Evolutionary conservation across 2,888 invertebrate genomes (phyloP).

Genomic region (Chorisops tibialis): DNA sequence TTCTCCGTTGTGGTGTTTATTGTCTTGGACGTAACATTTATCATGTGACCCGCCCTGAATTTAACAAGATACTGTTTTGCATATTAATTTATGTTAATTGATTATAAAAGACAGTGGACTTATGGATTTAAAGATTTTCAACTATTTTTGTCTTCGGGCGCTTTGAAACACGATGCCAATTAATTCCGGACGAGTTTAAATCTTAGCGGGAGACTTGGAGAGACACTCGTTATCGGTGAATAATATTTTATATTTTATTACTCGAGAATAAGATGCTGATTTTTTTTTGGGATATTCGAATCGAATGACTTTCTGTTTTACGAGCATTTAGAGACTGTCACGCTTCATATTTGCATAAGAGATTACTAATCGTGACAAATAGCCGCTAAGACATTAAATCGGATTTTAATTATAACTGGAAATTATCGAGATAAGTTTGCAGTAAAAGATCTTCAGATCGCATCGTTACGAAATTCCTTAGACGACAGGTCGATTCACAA

Average conservation of each 20-base stretch:
- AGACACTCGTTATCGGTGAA: constrained; percentile 23
- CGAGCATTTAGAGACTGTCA: constrained; percentile 7
- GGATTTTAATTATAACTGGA: constrained; percentile 1
- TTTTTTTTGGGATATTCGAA: background rate
- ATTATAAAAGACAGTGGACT: constrained; percentile 26
- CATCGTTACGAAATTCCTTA: constrained; percentile 10
- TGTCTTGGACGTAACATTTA: constrained; percentile 7
- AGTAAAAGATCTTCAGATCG: background rate
- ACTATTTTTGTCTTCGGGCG: constrained; percentile 20
- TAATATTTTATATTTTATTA: constrained; percentile 22
- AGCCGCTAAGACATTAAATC: background rate
- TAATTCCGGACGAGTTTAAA: constrained; percentile 24
- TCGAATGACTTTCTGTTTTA: background rate
- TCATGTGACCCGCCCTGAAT: constrained; percentile 2
- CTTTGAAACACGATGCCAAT: constrained; percentile 27
- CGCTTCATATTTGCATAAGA: constrained; percentile 21
- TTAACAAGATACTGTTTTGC: constrained; percentile 22
- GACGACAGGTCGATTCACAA: constrained; percentile 10
- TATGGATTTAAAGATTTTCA: background rate
- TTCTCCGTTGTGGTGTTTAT: constrained; percentile 15
- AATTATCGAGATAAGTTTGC: background rate
- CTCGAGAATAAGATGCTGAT: constrained; percentile 12
- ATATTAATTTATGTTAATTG: constrained; percentile 36
- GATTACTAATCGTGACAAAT: constrained; percentile 15
- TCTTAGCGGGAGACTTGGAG: constrained; percentile 23